Conservation (phyloP, 2,797 vertebrate genomes). For the Amazona ochrocephala region DNA sequence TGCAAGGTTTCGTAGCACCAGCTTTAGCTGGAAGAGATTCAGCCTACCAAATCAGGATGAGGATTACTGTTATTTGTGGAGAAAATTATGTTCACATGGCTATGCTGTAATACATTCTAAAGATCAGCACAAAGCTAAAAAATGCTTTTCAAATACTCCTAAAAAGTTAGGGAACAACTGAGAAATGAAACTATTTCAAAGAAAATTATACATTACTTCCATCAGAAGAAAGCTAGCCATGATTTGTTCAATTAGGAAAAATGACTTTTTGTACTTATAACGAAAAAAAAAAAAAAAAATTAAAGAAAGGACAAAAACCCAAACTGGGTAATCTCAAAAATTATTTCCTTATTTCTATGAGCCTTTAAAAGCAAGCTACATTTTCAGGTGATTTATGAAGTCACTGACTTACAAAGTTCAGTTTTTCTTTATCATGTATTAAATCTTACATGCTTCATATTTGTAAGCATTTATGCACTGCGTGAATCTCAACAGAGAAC, state of each 20-base stretch:
- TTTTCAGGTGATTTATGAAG: background rate
- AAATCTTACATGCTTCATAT: background rate
- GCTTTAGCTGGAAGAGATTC: background rate
- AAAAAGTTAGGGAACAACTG: background rate
- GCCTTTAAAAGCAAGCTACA: background rate
- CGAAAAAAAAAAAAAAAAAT: too few relatives aligned
- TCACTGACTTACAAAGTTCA: background rate
- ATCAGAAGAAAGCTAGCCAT: background rate
- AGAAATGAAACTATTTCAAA: background rate
- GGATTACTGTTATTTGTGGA: background rate
- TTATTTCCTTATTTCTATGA: background rate
- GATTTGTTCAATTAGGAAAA: background rate
- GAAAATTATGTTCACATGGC: background rate
- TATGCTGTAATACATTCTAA: background rate
- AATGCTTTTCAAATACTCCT: background rate
- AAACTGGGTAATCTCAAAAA: background rate
- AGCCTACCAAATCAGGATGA: background rate
- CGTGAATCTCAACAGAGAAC: background rate
- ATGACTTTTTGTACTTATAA: background rate
- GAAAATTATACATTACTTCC: background rate
- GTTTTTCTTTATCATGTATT: background rate
- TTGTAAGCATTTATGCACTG: background rate
- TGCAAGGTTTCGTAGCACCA: background rate
- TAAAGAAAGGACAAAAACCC: background rate
- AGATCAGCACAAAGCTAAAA: background rate